Evolutionary conservation across 2,888 invertebrate genomes (phyloP).

Genomic region (Bellardia bayeri): DNA sequence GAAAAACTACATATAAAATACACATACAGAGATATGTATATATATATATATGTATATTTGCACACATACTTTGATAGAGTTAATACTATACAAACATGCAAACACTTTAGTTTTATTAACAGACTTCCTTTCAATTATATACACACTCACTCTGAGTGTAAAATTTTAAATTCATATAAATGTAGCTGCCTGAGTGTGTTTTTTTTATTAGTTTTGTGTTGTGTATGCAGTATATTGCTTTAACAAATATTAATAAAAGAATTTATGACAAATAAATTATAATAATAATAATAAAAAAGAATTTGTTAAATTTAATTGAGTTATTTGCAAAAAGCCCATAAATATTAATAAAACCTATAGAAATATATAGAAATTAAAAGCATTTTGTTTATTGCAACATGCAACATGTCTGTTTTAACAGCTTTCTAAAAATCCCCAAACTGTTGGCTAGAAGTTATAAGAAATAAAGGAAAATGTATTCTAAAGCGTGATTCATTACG

Average conservation of each 20-base stretch:
- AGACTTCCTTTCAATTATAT: not conserved
- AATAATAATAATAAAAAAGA: not conserved
- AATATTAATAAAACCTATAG: not conserved
- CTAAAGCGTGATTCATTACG: no score
- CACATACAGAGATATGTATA: not conserved
- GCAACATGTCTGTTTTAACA: no score
- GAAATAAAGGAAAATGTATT: no score
- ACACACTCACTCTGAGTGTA: not conserved
- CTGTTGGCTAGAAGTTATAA: no score
- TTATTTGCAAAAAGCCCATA: constrained; percentile 26
- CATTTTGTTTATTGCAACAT: no score
- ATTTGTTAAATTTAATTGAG: constrained; percentile 9
- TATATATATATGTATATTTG: no score
- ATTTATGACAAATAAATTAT: constrained; percentile 11
- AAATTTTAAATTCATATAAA: not conserved
- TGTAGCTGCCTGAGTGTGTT: not conserved
- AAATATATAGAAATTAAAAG: not conserved
- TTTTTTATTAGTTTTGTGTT: not conserved
- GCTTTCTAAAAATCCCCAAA: no score
- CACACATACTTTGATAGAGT: no score
- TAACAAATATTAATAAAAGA: constrained; percentile 11
- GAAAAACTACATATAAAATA: not conserved
- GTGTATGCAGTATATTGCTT: not conserved
- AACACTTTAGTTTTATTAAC: no score
- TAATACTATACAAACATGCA: no score